Evolutionary conservation across 2,113 vertebrate species (phyloP), one percentile per base, ranked within the genome.

Genomic region (Oryzias melastigma): DNA sequence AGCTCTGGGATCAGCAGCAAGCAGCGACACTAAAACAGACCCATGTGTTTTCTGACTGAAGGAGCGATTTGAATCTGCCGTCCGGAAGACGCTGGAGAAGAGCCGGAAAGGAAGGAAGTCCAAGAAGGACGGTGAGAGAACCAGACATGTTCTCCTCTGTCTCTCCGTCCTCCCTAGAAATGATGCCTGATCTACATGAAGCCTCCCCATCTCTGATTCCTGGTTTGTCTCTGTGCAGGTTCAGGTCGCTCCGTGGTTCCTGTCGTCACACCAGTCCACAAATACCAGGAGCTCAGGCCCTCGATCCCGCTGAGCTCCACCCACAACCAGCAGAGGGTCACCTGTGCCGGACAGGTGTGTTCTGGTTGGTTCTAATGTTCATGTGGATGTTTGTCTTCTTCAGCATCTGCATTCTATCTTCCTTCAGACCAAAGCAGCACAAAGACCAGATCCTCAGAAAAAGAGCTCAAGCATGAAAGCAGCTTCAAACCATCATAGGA

Each of bases 31-130:
- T 27, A 27, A 27, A 27, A 27, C 25, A 27, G 25, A 27, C 5
- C 5, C 5, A 27, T 27, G 25, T 22, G 22, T 62, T 75, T 51
- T 62, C 43, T 76, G 22, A 74, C 48, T 81, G 1, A 75, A 97
- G 97, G 96, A 96, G 57, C 94, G 96, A 24, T 89, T 94, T 85
- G 95, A 97, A 90, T 93, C 92, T 59, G 94, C 95, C 25, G 91
- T 98, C 48, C 93, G 91, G 20, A 93, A 89, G 52, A 97, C 95
- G 1, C 90, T 94, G 79, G 94, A 97, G 77, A 96, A 93, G 81
- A 96, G 95, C 86, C 93, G 94, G 72, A 95, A 88, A 75, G n/a
- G n/a, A n/a, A n/a, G n/a, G n/a, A n/a, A n/a, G 4, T 81, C 89
- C 59, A 91, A 73, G 16, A 90, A 85, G 50, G 79, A 79, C 45